Percentiles rank a stretch among this genome's conserved stretches.
These are phyloP conservation scores for Zoanthus sociatus DNA, from an alignment of 92 coral and sea anemone species.

Conservation along the genomic window DNA sequence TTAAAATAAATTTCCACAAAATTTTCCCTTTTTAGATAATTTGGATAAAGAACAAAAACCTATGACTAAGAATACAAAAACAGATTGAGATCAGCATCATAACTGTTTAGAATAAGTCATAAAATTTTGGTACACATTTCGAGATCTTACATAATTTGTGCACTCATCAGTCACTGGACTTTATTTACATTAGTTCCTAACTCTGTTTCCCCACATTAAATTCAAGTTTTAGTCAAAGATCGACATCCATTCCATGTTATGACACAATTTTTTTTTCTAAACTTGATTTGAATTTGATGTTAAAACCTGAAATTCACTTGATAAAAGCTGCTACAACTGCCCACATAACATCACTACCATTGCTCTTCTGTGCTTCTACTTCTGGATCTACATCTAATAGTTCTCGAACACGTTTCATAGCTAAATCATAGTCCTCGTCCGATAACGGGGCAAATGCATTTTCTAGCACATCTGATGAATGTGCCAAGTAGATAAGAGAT, in stretches of 20 bases:
- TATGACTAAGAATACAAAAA: background rate
- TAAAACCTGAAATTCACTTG: slow-evolving; percentile 53
- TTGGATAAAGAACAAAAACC: background rate
- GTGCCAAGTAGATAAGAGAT: slow-evolving; percentile 94
- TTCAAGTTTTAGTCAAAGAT: background rate
- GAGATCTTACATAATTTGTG: background rate
- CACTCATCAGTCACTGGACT: background rate
- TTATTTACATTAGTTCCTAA: background rate
- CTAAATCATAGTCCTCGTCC: slow-evolving; percentile 98
- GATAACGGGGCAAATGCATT: slow-evolving; percentile 98
- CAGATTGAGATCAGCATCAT: background rate
- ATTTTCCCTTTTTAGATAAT: background rate
- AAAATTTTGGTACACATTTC: background rate
- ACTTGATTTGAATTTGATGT: background rate
- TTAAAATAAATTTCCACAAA: background rate
- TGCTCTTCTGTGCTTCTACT: slow-evolving; percentile 85
- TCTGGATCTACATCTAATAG: slow-evolving; percentile 97
- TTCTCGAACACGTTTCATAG: slow-evolving; percentile 97
- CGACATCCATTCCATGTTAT: background rate
- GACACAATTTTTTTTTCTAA: background rate
- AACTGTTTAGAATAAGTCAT: background rate
- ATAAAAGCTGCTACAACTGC: slow-evolving; percentile 97
- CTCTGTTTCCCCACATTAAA: background rate
- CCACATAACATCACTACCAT: slow-evolving; percentile 94
- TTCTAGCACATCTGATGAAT: slow-evolving; percentile 97